phyloP scores from a whole-genome alignment of 2,797 vertebrate species.

The Adelosebastes latens region DNA sequence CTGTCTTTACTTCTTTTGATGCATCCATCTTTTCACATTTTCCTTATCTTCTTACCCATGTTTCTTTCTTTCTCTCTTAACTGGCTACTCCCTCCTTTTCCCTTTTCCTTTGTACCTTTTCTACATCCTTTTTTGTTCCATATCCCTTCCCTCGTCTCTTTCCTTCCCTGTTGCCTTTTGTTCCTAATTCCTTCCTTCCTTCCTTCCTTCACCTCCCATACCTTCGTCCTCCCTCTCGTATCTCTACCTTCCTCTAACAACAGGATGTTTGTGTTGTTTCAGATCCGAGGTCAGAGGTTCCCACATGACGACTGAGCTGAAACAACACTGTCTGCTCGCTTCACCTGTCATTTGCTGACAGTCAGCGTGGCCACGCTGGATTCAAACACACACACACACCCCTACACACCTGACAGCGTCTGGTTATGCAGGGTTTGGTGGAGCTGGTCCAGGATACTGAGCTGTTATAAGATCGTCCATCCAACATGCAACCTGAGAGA shows the following conservation, averaged over 20 bases:
- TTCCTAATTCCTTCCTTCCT: neutral
- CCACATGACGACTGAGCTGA: neutral
- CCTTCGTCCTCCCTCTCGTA: neutral
- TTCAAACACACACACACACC: conserved; percentile 14
- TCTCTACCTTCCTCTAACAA: neutral
- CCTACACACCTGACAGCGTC: conserved; percentile 90
- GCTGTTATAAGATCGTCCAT: conserved; percentile 91
- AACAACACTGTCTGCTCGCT: neutral
- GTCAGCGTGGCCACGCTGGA: neutral
- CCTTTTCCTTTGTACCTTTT: neutral
- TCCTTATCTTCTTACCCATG: neutral
- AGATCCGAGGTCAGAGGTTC: no score
- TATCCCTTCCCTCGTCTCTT: neutral
- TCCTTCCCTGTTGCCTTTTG: neutral
- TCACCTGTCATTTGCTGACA: neutral
- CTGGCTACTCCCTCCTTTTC: neutral
- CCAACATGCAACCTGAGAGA: conserved; percentile 88
- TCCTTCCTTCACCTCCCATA: neutral
- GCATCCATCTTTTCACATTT: neutral
- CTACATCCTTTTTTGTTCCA: neutral
- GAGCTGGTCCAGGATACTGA: conserved; percentile 90
- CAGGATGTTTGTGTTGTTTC: neutral
- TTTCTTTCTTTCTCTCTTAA: neutral
- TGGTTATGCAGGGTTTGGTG: conserved; percentile 87
- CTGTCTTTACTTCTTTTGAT: neutral